Percentiles rank a stretch among this genome's conserved stretches.
Conservation (phyloP, 1,140 invertebrate species). For the Drosophila guanche region DNA sequence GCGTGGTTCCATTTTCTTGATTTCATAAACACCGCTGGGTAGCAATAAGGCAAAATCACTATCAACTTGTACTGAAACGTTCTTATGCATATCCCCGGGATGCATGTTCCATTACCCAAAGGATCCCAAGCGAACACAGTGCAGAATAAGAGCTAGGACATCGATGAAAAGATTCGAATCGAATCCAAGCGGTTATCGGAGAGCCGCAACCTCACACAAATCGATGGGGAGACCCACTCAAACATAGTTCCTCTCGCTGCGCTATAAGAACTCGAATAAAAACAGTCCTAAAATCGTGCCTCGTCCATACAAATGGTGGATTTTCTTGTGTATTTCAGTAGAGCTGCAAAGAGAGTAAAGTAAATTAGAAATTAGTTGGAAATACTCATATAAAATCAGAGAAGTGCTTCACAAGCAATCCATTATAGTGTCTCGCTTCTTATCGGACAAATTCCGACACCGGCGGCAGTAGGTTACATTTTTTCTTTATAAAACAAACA, state of each 20-base stretch:
- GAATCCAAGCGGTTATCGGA: slow-evolving; percentile 4
- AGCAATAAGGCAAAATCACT: slow-evolving; percentile 89
- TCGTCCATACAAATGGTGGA: slow-evolving; percentile 1
- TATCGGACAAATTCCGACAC: slow-evolving; percentile 8
- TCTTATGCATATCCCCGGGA: slow-evolving; percentile 87
- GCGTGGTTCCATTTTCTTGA: slow-evolving; percentile 90
- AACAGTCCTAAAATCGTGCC: background rate
- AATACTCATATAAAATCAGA: slow-evolving; percentile 6
- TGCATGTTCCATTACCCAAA: slow-evolving; percentile 69
- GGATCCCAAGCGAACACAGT: background rate
- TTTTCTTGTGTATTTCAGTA: slow-evolving; percentile 15
- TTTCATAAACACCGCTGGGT: slow-evolving; percentile 89
- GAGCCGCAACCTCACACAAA: background rate
- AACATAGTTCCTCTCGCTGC: slow-evolving; percentile 36
- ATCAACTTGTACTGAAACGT: slow-evolving; percentile 90
- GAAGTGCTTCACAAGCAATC: slow-evolving; percentile 15
- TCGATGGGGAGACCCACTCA: slow-evolving; percentile 22
- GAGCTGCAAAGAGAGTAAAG: slow-evolving; percentile 22
- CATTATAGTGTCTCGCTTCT: slow-evolving; percentile 11
- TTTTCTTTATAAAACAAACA: background rate
- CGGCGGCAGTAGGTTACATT: background rate
- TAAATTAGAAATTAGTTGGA: slow-evolving; percentile 8
- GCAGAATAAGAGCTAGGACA: slow-evolving; percentile 15
- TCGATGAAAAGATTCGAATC: slow-evolving; percentile 2
- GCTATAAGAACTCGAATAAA: slow-evolving; percentile 44